Percentiles rank a stretch among this genome's conserved stretches.
phyloP scores from a whole-genome alignment of 2,113 vertebrate genomes.

The Brachionichthys hirsutus region DNA sequence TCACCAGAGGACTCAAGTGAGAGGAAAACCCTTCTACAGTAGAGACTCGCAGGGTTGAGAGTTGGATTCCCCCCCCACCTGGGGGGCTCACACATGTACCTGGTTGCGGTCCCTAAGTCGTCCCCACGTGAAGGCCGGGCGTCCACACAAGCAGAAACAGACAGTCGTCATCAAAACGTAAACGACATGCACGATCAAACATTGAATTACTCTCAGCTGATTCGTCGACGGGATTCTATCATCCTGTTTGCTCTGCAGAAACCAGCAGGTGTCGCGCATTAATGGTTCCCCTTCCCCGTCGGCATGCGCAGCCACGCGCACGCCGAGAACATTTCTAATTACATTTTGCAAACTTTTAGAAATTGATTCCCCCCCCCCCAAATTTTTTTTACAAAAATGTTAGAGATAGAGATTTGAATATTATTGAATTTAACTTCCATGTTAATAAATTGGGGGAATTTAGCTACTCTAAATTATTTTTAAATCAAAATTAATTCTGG shows the following conservation, averaged over 20 bases:
- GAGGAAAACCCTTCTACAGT: neutral
- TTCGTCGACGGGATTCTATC: neutral
- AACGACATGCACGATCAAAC: neutral
- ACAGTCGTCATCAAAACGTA: neutral
- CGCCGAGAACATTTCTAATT: no score
- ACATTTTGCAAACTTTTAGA: neutral
- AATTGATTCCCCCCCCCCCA: no score
- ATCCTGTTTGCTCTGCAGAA: no score
- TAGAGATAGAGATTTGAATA: no score
- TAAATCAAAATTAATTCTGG: no score
- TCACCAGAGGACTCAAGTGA: constrained; percentile 1
- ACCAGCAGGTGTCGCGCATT: no score
- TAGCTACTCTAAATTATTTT: no score
- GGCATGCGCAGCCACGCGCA: no score
- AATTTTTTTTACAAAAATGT: no score
- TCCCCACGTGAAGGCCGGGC: constrained; percentile 16
- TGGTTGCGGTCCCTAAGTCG: constrained; percentile 19
- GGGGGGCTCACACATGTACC: constrained; percentile 15
- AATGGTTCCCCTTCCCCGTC: no score
- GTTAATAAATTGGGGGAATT: no score
- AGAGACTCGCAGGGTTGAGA: neutral
- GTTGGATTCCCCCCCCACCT: neutral
- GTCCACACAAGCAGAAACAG: constrained; percentile 28
- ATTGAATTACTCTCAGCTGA: neutral
- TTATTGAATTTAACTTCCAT: no score